Evolutionary conservation across 2,797 vertebrate species (phyloP), one percentile per base, ranked within the genome.

Genomic region (Tympanoctomys barrerae): DNA sequence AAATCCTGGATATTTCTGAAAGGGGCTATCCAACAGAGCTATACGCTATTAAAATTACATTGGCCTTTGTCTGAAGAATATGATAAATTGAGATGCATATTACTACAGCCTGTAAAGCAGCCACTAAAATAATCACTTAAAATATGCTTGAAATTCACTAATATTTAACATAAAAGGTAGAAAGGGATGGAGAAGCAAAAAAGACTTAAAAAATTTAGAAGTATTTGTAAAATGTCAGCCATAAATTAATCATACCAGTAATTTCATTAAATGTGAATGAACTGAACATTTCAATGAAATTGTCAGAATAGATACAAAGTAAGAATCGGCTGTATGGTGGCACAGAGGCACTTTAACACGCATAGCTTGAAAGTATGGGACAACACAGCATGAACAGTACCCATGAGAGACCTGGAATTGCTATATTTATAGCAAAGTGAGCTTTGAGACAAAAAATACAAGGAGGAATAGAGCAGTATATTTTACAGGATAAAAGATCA

Each of bases 171-270:
- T 36, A 84, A 49, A 59, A 70, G 54, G 54, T 57, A 57, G 54
- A 46, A 59, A 83, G 36, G 73, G 22, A 84, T 18, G 83, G 42
- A 79, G 18, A 64, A 64, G n/a, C 36, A 78, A 78, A 87, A 82
- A 84, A 70, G 39, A 80, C 49, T 79, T 3, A 12, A 70, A 26
- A 26, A 96, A 89, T 79, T 89, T 83, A 80, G 62, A 89, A n/a
- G 21, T 36, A 42, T 75, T 81, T 59, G 12, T n/a, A 90, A 94
- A 96, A 79, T 87, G 33, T 9, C 36, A 89, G 52, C 31, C 21
- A 39, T 46, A 70, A 77, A 22, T 78, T 36, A 54, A 62, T 13
- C 11, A 61, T 49, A 39, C 21, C 33, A 70, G 26, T 91, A 75
- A 59, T 81, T 82, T 87, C 18, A 87, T 82, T 90, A 89, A 87